Percentiles rank a stretch among this genome's conserved stretches.
phyloP scores from a whole-genome alignment of 1,140 invertebrate species.

The Drosophila lacteicornis region DNA sequence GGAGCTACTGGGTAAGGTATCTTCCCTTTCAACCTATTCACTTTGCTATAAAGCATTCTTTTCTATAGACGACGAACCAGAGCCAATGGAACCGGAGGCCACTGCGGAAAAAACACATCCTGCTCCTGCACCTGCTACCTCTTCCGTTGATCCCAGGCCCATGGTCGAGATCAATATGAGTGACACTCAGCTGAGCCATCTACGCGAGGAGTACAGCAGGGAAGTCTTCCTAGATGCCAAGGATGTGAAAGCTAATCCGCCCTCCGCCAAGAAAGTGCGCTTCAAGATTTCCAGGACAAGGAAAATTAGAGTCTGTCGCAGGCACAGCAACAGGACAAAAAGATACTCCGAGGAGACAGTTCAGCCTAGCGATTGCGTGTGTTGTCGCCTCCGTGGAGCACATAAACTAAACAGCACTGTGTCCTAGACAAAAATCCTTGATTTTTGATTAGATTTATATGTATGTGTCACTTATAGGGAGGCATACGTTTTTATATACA shows the following conservation, averaged over 20 bases:
- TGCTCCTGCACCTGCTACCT: background rate
- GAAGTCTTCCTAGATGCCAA: slow-evolving; percentile 18
- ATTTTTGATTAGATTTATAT: no score
- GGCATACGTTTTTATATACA: no score
- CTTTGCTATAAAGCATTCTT: no score
- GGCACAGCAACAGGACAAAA: slow-evolving; percentile 12
- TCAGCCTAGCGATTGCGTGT: slow-evolving; percentile 18
- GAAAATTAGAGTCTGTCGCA: slow-evolving; percentile 14
- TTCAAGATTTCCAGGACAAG: background rate
- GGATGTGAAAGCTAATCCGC: background rate
- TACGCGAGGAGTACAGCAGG: slow-evolving; percentile 45
- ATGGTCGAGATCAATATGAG: slow-evolving; percentile 74
- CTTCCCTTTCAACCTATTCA: background rate
- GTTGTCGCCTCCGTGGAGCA: slow-evolving; percentile 40
- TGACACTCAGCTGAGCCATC: slow-evolving; percentile 37
- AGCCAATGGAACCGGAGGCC: background rate
- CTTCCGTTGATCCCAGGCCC: slow-evolving; percentile 22
- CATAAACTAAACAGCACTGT: slow-evolving; percentile 3
- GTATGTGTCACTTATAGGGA: no score
- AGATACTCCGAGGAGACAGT: background rate
- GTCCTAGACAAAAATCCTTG: background rate
- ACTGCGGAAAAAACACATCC: background rate
- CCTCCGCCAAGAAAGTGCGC: background rate
- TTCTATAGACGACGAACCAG: slow-evolving; percentile 52
- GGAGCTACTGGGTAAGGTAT: slow-evolving; percentile 43